phyloP scores from a whole-genome alignment of 2,888 invertebrate genomes.

The Quadroppia sp. region DNA sequence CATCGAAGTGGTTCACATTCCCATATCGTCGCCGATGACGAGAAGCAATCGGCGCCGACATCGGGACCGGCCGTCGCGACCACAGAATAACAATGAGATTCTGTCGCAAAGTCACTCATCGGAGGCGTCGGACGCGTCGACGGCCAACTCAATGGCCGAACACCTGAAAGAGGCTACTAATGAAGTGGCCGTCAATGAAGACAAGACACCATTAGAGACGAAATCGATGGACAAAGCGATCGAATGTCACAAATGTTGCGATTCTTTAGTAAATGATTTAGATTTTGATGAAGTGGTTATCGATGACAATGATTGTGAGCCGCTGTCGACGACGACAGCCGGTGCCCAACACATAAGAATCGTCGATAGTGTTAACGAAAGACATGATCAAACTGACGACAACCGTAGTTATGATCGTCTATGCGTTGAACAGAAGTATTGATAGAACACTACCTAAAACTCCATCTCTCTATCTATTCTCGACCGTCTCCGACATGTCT shows the following conservation, averaged over 20 bases:
- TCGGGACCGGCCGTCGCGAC: background rate
- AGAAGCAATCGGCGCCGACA: slow-evolving; percentile 20
- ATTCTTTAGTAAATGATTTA: background rate
- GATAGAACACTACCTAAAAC: too few relatives aligned
- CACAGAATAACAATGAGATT: background rate
- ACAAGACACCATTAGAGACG: background rate
- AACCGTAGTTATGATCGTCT: background rate
- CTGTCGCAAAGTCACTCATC: slow-evolving; percentile 24
- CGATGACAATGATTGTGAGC: slow-evolving; percentile 16
- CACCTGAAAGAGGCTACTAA: background rate
- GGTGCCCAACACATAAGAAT: too few relatives aligned
- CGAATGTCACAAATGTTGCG: background rate
- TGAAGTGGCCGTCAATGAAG: background rate
- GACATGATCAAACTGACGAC: background rate
- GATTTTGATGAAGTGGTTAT: background rate
- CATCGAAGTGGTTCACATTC: slow-evolving; percentile 30
- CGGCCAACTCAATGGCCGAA: background rate
- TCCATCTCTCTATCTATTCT: too few relatives aligned
- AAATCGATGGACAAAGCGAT: background rate
- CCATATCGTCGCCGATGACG: slow-evolving; percentile 15
- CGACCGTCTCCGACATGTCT: too few relatives aligned
- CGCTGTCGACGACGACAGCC: background rate
- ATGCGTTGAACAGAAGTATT: background rate
- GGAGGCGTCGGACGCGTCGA: background rate
- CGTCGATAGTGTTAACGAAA: background rate